Percentiles rank a stretch among this genome's conserved stretches.
Conservation (phyloP, 2,113 vertebrate species). For the Gallinago undulata region DNA sequence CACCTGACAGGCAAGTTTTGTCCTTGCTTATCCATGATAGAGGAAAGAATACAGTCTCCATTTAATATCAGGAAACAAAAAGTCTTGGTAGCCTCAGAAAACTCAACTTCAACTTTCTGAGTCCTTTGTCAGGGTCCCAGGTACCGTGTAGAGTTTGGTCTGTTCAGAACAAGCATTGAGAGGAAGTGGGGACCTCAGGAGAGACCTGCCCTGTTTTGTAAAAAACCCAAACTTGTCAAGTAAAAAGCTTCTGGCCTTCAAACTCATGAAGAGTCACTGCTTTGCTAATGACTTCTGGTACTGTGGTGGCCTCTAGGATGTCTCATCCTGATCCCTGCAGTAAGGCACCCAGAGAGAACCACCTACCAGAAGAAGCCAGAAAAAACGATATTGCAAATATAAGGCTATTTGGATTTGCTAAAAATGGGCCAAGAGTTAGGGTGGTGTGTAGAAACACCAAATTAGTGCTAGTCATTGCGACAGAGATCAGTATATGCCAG, state of each 20-base stretch:
- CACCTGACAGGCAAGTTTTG: neutral
- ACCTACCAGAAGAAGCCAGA: neutral
- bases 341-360: neutral
- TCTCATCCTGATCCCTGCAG: neutral
- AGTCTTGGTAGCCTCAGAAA: neutral
- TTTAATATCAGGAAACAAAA: neutral
- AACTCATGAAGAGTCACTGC: neutral
- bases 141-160: neutral
- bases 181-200: neutral
- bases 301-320: neutral
- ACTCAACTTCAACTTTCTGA: neutral
- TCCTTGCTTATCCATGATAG: neutral
- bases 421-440: neutral
- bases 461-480: neutral
- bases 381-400: neutral
- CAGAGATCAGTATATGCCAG: neutral
- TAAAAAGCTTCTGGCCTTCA: neutral
- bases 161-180: neutral
- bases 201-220: neutral
- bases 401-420: neutral
- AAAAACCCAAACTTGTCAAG: neutral
- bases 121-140: neutral
- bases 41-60: neutral
- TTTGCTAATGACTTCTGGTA: neutral
- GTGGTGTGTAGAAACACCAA: neutral